A percentile compares a stretch with the other conserved stretches of the same genome.
Evolutionary conservation across 2,113 vertebrate genomes (phyloP).

Genomic region (Picathartes gymnocephalus): DNA sequence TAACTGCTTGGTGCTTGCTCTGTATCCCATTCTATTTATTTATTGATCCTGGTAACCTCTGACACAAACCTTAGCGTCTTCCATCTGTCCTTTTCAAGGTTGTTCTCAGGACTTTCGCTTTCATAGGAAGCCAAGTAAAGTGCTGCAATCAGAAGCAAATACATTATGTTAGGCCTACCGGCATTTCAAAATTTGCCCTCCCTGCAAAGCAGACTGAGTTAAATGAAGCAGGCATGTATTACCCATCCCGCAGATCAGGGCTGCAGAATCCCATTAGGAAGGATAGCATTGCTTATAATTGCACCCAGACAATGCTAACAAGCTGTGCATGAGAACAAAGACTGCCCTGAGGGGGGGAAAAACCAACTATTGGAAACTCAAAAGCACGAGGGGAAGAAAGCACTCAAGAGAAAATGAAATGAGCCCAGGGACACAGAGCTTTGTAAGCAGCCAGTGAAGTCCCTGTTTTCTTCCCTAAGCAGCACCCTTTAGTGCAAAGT

Average conservation of each 20-base stretch:
- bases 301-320: background rate
- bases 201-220: background rate
- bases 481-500: background rate
- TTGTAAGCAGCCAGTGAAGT: background rate
- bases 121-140: constrained; percentile 93
- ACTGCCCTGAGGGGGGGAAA: background rate
- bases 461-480: background rate
- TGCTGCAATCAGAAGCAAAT: constrained; percentile 70
- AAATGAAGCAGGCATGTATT: background rate
- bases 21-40: background rate
- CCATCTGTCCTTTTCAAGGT: constrained; percentile 94
- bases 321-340: background rate
- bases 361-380: background rate
- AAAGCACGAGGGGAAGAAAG: background rate
- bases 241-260: background rate
- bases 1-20: background rate
- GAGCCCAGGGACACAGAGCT: background rate
- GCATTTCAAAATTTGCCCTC: background rate
- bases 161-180: background rate
- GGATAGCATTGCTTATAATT: background rate
- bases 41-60: background rate
- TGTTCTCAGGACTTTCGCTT: constrained; percentile 92
- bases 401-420: background rate
- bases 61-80: constrained; percentile 88
- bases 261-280: background rate